Evolutionary conservation across 2,888 invertebrate genomes (phyloP), one percentile per base, ranked within the genome.

Genomic region (Thecocarcelia acutangulata): DNA sequence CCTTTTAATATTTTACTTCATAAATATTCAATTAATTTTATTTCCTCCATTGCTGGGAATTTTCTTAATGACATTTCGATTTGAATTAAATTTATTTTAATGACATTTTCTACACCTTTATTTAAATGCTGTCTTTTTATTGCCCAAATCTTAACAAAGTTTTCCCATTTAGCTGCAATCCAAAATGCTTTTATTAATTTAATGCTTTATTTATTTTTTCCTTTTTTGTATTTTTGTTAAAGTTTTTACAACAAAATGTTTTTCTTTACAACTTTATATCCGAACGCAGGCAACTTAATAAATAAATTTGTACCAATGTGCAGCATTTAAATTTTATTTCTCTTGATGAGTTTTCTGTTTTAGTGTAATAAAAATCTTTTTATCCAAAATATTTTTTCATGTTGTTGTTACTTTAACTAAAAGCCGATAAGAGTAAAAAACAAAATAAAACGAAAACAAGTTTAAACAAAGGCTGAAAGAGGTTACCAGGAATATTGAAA

Each of bases 361-460:
- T 52, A 2, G 28, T 74, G 74, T 78, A 82, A 82, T 82, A 82
- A 82, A 82, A 82, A 75, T 46, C 59, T 59, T 78, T 70, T 82
- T 69, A 82, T 78, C 77, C 77, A 59, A 72, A 52, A 3, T 52
- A 37, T 42, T 56, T 42, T 24, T 24, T 24, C 24, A 24, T 66
- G 37, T 68, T 63, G 54, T 28, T 58, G 37, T 40, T 40, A 24
- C n/a, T 19, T 58, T 66, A 74, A 52, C 37, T 56, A 52, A 70
- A 66, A 78, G 24, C 86, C 87, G 88, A 88, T 88, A 88, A 88
- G 86, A 85, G 85, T 85, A 87, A 87, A 1, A 33, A 33, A n/a
- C n/a, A n/a, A n/a, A n/a, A n/a, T n/a, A n/a, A 8, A 33, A 3
- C 5, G 86, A 85, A 87, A 87, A 88, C 88, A 87, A 33, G 33